A percentile compares a stretch with the other conserved stretches of the same genome.
phyloP scores from a whole-genome alignment of 2,888 invertebrate genomes.

The Prenolepis imparis region DNA sequence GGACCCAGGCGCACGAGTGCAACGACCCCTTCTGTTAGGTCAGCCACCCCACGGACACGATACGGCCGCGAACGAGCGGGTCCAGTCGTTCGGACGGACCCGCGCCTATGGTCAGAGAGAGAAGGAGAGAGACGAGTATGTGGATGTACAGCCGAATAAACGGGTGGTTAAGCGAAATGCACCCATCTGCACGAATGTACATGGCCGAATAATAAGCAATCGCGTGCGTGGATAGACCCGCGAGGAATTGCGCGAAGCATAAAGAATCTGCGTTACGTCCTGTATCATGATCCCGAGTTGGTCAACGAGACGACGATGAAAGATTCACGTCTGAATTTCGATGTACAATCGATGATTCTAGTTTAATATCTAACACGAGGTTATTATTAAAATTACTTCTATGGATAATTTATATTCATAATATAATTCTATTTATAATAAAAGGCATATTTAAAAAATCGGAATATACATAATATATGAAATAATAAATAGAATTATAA shows the following conservation, averaged over 20 bases:
- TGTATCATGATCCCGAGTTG: not conserved
- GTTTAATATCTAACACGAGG: not conserved
- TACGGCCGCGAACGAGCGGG: conserved; percentile 63
- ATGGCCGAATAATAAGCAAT: conserved; percentile 77
- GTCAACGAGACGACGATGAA: conserved; percentile 2
- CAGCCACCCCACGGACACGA: conserved; percentile 84
- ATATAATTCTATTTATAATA: not conserved
- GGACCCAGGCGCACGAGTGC: conserved; percentile 80
- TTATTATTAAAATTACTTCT: not conserved
- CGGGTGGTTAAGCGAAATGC: conserved; percentile 63
- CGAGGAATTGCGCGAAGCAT: conserved; percentile 65
- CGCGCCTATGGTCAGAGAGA: conserved; percentile 30
- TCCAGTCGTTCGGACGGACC: conserved; percentile 61
- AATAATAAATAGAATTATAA: not conserved
- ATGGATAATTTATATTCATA: not conserved
- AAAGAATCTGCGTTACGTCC: not conserved
- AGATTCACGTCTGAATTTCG: not conserved
- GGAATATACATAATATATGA: not conserved
- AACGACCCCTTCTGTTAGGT: conserved; percentile 84
- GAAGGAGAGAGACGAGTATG: conserved; percentile 30
- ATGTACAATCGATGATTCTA: not conserved
- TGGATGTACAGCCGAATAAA: conserved; percentile 67
- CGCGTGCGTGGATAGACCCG: conserved; percentile 66
- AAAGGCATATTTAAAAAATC: not conserved
- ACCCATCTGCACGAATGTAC: conserved; percentile 67